These are phyloP conservation scores for Dynastes hyllus DNA, from an alignment of 2,888 invertebrate species.

Conservation along the genomic window DNA sequence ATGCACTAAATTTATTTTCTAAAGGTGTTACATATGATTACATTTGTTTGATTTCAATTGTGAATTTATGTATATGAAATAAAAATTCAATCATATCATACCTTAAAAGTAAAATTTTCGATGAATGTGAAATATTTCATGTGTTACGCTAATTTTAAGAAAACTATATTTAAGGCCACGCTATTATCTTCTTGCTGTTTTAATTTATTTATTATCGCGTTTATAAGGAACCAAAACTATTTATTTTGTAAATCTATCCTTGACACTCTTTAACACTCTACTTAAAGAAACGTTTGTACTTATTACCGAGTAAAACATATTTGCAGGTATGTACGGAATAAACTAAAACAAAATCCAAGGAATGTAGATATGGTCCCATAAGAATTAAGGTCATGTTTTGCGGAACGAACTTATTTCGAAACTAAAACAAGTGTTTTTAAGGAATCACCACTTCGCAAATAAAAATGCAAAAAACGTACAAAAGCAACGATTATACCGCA, in stretches of 20 bases:
- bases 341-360: slow-evolving; percentile 20
- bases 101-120: not conserved
- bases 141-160: no score
- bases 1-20: no score
- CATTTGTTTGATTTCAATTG: no score
- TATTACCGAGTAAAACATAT: slow-evolving; percentile 9
- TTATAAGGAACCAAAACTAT: slow-evolving; percentile 17
- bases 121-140: not conserved
- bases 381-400: slow-evolving; percentile 24
- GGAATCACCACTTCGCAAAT: slow-evolving; percentile 47
- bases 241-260: slow-evolving; percentile 43
- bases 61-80: no score
- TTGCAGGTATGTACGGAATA: not conserved
- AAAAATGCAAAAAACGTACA: slow-evolving; percentile 6
- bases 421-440: slow-evolving; percentile 45
- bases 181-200: not conserved
- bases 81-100: no score
- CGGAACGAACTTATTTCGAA: slow-evolving; percentile 27
- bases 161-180: slow-evolving; percentile 28
- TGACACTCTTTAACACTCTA: not conserved
- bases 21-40: no score
- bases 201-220: slow-evolving; percentile 1
- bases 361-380: slow-evolving; percentile 44
- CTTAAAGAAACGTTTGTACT: slow-evolving; percentile 11
- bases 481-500: slow-evolving; percentile 12